phyloP scores from a whole-genome alignment of 2,888 invertebrate genomes.

The Synanthedon vespiformis region DNA sequence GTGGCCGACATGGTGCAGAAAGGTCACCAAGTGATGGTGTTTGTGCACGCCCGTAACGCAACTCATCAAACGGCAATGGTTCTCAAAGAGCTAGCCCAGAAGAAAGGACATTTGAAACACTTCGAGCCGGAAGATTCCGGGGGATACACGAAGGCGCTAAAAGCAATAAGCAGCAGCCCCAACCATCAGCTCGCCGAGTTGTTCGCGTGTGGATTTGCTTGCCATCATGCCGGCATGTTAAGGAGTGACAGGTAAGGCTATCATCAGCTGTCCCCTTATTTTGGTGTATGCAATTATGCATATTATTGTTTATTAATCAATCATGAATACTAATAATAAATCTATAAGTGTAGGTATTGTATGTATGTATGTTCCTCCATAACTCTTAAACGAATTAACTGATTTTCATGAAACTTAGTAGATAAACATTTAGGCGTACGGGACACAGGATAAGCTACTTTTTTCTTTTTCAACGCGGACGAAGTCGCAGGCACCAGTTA shows the following conservation, averaged over 20 bases:
- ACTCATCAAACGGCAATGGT: constrained; percentile 90
- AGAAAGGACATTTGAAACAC: constrained; percentile 76
- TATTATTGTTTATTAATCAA: background rate
- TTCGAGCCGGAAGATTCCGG: constrained; percentile 77
- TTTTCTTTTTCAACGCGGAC: too few relatives aligned
- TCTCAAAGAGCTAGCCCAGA: constrained; percentile 84
- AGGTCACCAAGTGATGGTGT: constrained; percentile 98
- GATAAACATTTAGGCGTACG: too few relatives aligned
- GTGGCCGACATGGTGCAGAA: constrained; percentile 85
- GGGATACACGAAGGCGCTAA: constrained; percentile 76
- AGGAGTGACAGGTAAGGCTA: constrained; percentile 80
- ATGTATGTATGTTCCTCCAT: too few relatives aligned
- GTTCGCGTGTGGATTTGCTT: constrained; percentile 88
- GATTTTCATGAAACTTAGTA: too few relatives aligned
- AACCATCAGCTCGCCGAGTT: constrained; percentile 88
- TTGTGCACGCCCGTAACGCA: constrained; percentile 97
- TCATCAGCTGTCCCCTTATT: background rate
- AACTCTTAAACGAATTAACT: too few relatives aligned
- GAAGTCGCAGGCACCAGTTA: too few relatives aligned
- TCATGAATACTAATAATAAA: too few relatives aligned
- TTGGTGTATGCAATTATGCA: background rate
- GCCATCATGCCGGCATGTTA: constrained; percentile 97
- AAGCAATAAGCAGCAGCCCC: constrained; percentile 77
- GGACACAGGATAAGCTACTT: too few relatives aligned
- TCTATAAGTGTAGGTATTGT: too few relatives aligned